Evolutionary conservation across 2,113 vertebrate genomes (phyloP), one percentile per base, ranked within the genome.

Genomic region (Grammomys dolichurus): DNA sequence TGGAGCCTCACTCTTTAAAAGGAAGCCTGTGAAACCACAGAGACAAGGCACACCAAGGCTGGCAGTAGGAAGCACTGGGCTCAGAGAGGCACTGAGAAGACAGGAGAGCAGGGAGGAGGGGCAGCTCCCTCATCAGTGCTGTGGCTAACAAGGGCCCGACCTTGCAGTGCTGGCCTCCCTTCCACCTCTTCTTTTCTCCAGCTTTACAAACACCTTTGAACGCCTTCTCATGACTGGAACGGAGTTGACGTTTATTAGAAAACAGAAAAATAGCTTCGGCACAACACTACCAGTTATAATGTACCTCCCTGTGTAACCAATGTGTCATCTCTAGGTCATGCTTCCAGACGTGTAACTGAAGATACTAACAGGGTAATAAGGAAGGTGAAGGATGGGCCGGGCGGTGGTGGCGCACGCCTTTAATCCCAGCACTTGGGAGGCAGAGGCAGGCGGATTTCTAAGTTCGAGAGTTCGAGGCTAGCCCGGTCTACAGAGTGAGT

Each of bases 161-260:
- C 3, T 7, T 2, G 9, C 10, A 2, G 13, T 19, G 26, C 2
- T 26, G 69, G 33, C 3, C 3, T 31, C 14, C 0, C 36, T 7
- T 56, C 16, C 1, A 67, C 9, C 31, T 33, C 0, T 13, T 7
- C 72, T 36, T 85, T 33, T 81, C 69, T 60, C 19, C 16, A 84
- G 76, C 73, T 73, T 69, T 65, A 43, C n/a, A 13, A 51, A 78
- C 17, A 60, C 54, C 82, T 51, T 81, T 51, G 67, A 63, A 46
- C 3, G 54, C 17, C 85, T 86, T 60, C 80, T 70, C 58, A 76
- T 7, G 26, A 67, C 36, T 19, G 73, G 0, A 46, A 16, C 19
- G 58, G 13, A 17, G 14, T 69, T 72, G 60, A 20, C 69, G 51
- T 43, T 16, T 67, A 89, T 60, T 13, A 91, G 67, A 78, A 91